Evolutionary conservation across 2,888 invertebrate genomes (phyloP), one percentile per base, ranked within the genome.

Genomic region (Drosophila niveifrons): DNA sequence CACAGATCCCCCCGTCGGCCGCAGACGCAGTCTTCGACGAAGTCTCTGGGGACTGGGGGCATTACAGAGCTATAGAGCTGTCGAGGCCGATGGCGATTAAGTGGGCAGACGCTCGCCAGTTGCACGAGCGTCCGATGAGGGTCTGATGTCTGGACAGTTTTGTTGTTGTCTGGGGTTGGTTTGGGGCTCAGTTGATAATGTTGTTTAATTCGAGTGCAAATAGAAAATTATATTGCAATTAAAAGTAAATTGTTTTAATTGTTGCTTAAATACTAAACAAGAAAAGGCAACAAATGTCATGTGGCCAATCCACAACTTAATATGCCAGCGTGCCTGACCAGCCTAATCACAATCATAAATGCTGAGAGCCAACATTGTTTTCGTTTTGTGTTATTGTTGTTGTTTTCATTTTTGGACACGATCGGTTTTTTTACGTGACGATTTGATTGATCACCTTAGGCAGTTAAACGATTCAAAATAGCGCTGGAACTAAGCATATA

Each of bases 161-260:
- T n/a, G n/a, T n/a, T n/a, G n/a, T n/a, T 61, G 57, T 70, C 66
- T 66, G 66, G 36, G 44, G 56, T 36, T 34, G 34, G 57, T 70
- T 47, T 39, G 18, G 63, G 70, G 72, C 80, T 82, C 72, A 76
- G 78, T 76, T 80, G 76, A 77, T 83, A 85, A 88, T 75, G 68
- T 75, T 75, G 64, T 72, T 85, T 87, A 87, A 87, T 82, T 82
- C 88, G 69, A 73, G 85, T 80, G 88, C 74, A 89, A 87, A 87
- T 82, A 87, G 70, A 85, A 89, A 89, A 87, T 87, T 87, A 89
- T 84, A 89, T 89, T 82, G 82, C 89, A 87, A 87, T 87, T 87
- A 87, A 87, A 84, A 78, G 72, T 77, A 77, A 87, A 87, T 89
- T 87, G 89, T 80, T 89, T 86, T 82, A 84, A 87, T 84, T 89